A percentile compares a stretch with the other conserved stretches of the same genome.
These are phyloP conservation scores for Caloenas nicobarica DNA, from an alignment of 2,113 vertebrate genomes.

Conservation along the genomic window DNA sequence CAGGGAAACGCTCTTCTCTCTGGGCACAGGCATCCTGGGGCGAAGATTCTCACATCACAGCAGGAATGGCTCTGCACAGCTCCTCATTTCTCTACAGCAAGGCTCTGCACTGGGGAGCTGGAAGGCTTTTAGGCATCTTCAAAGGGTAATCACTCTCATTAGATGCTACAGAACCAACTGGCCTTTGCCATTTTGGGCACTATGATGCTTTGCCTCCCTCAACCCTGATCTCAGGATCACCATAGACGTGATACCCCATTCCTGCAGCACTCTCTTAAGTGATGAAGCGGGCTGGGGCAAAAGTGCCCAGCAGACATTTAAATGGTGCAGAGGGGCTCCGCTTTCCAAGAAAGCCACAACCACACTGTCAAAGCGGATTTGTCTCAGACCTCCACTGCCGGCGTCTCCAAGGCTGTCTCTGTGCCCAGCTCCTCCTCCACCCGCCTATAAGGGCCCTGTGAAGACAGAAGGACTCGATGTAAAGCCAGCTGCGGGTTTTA, in stretches of 20 bases:
- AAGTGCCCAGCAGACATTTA: not conserved
- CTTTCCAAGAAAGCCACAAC: not conserved
- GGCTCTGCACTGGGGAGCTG: not conserved
- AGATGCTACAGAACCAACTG: not conserved
- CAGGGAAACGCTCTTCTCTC: not conserved
- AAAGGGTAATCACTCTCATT: rapidly evolving
- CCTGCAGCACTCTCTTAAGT: not conserved
- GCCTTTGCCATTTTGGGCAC: not conserved
- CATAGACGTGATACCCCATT: rapidly evolving
- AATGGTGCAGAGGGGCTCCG: rapidly evolving
- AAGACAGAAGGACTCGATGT: not conserved
- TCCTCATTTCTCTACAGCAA: not conserved
- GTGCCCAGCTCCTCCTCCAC: not conserved
- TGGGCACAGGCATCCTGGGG: rapidly evolving
- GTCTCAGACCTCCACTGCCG: rapidly evolving
- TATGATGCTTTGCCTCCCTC: not conserved
- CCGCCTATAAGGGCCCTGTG: rapidly evolving
- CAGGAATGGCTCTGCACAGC: not conserved
- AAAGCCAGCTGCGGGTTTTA: not conserved
- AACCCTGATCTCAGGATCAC: rapidly evolving
- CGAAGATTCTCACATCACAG: not conserved
- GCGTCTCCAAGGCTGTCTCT: rapidly evolving
- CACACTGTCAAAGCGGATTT: rapidly evolving
- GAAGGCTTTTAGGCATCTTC: not conserved
- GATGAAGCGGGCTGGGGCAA: not conserved